Conservation (phyloP, 2,888 invertebrate genomes). For the Meganola albula region DNA sequence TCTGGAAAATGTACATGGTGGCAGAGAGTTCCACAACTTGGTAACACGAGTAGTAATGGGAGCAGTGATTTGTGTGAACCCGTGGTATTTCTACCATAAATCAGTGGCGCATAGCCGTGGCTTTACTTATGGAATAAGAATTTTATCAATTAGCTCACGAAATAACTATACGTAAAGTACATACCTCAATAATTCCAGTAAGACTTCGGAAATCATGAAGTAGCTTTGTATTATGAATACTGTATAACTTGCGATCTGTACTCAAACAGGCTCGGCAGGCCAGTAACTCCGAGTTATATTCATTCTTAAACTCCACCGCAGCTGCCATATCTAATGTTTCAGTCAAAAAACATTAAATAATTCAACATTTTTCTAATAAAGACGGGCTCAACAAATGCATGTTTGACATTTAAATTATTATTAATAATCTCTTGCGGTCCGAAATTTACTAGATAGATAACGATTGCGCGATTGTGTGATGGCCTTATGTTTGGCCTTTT, state of each 20-base stretch:
- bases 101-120: neutral
- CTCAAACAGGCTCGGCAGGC: slow-evolving; percentile 19
- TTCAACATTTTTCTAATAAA: too few relatives aligned
- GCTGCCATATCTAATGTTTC: too few relatives aligned
- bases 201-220: slow-evolving; percentile 9
- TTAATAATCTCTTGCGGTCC: too few relatives aligned
- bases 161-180: slow-evolving; percentile 2
- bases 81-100: neutral
- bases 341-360: too few relatives aligned
- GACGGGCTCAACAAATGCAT: too few relatives aligned
- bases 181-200: slow-evolving; percentile 11
- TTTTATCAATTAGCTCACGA: neutral
- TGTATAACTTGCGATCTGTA: slow-evolving; percentile 13
- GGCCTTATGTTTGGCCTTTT: too few relatives aligned
- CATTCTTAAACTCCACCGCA: slow-evolving; percentile 4
- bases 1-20: neutral
- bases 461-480: too few relatives aligned
- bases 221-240: slow-evolving; percentile 9
- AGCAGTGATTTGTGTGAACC: neutral
- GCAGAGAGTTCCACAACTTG: neutral
- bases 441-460: too few relatives aligned
- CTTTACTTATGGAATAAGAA: neutral
- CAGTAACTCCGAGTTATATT: neutral
- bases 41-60: neutral
- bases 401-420: too few relatives aligned